Conservation (phyloP, 1,140 invertebrate species). For the Cydia fagiglandana region DNA sequence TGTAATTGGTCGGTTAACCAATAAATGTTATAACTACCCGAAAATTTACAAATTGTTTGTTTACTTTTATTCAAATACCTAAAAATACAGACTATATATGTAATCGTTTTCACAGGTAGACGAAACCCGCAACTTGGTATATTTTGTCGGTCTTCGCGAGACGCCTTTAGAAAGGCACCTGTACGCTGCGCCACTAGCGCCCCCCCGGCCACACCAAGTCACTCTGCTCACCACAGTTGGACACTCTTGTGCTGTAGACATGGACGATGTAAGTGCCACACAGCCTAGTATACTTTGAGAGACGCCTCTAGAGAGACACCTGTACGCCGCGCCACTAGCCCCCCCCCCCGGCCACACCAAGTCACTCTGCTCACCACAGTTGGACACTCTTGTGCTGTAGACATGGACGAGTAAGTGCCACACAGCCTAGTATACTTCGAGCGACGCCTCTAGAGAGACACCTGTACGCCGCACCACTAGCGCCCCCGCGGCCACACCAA, state of each 20-base stretch:
- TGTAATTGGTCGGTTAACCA: too few relatives aligned
- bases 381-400: conserved; percentile 88
- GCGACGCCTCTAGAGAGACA: conserved; percentile 92
- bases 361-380: conserved; percentile 84
- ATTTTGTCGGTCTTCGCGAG: conserved; percentile 90
- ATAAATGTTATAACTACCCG: too few relatives aligned
- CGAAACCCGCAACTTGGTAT: conserved; percentile 84
- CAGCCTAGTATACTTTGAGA: conserved; percentile 91
- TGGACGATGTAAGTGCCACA: too few relatives aligned
- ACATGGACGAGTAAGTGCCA: conserved; percentile 85
- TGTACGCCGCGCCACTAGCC: conserved; percentile 87
- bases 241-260: background rate
- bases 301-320: conserved; percentile 89
- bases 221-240: background rate
- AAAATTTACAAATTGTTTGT: too few relatives aligned
- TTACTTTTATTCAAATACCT: too few relatives aligned
- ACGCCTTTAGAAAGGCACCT: conserved; percentile 90
- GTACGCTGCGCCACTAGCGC: conserved; percentile 86
- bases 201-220: conserved; percentile 12
- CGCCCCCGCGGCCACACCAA: background rate
- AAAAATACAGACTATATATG: too few relatives aligned
- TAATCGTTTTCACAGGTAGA: conserved; percentile 78
- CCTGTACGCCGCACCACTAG: conserved; percentile 83
- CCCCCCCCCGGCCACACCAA: conserved; percentile 46
- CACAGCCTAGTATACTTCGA: conserved; percentile 68